Base-by-base conservation (phyloP, 2,113 vertebrate species). In the Oncorhynchus kisutch region DNA sequence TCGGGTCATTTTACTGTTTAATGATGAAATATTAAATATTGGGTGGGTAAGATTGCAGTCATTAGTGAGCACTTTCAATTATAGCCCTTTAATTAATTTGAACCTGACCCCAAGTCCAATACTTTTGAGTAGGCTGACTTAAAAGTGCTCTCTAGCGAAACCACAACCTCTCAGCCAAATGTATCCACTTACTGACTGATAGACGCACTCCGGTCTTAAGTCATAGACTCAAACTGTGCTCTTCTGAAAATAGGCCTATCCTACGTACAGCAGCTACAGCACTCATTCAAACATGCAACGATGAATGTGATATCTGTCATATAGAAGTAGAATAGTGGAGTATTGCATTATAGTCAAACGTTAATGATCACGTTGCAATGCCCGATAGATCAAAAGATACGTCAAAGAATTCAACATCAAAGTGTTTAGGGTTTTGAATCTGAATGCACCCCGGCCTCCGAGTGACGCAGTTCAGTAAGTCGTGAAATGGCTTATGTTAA, bases 21-120 rank as follows among this genome's bases (percentile, higher is more conserved):
- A 98, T 96, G 96, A 95, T 97, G 95, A 99, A 98, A 99, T 99
- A 99, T 99, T 95, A 98, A 97, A 97, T 96, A 96, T 96, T 95
- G 94, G 93, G 91, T 87, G 89, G 93, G 90, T 93, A 91, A 93
- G 94, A 93, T 94, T 93, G 93, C 93, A 92, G 89, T 92, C 93
- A 90, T 94, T 93, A 93, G 92, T 79, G 62, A 87, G 84, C 92
- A 88, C 92, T 96, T 96, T 92, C 95, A 95, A 95, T 92, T 94
- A 93, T 90, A 91, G 87, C 83, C 82, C 88, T 92, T 92, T 93
- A 93, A 94, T 94, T 94, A 91, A 93, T 94, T 91, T 93, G 92
- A 94, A 93, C 91, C 91, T 91, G 92, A 94, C 90, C 92, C 90
- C 85, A 67, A 85, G 86, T 92, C 89, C 92, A 86, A 93, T 93